Evolutionary conservation across 2,888 invertebrate genomes (phyloP).

Genomic region (Phengaris arion): DNA sequence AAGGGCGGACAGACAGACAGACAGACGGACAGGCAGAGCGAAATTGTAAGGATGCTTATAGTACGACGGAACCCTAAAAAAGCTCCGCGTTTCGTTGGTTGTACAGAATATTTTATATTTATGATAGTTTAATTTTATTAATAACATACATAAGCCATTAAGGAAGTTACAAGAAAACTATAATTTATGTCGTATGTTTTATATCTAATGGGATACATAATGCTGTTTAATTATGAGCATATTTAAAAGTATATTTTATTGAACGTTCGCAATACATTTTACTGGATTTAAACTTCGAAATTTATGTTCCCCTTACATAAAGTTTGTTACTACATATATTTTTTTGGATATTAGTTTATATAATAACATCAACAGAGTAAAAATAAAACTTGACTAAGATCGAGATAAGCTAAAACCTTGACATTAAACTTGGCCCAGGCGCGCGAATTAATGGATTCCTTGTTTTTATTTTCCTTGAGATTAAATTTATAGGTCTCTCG

Average conservation of each 20-base stretch:
- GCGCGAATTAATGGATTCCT: conserved; percentile 80
- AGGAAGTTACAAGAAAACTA: conserved; percentile 12
- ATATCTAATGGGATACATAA: conserved; percentile 3
- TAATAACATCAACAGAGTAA: conserved; percentile 66
- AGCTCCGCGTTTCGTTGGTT: not conserved
- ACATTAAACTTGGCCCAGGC: conserved; percentile 79
- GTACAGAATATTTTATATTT: conserved; percentile 7
- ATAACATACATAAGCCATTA: conserved; percentile 13
- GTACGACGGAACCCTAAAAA: not conserved
- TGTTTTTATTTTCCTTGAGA: conserved; percentile 80
- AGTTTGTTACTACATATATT: conserved; percentile 45
- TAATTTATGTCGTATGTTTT: conserved; percentile 14
- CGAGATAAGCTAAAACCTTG: conserved; percentile 77
- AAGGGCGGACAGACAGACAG: too few relatives aligned
- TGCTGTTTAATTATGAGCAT: conserved; percentile 8
- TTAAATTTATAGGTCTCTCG: conserved; percentile 76
- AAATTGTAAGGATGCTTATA: too few relatives aligned
- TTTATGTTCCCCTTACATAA: conserved; percentile 23
- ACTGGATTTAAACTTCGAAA: not conserved
- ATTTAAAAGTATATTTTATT: not conserved
- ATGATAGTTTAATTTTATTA: conserved; percentile 19
- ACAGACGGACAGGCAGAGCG: too few relatives aligned
- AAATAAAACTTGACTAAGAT: conserved; percentile 73
- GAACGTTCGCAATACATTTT: not conserved
- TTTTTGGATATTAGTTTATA: conserved; percentile 60